Conservation (phyloP, 37 sponge, comb jelly and placozoan genomes). For the Haliclona indistincta region DNA sequence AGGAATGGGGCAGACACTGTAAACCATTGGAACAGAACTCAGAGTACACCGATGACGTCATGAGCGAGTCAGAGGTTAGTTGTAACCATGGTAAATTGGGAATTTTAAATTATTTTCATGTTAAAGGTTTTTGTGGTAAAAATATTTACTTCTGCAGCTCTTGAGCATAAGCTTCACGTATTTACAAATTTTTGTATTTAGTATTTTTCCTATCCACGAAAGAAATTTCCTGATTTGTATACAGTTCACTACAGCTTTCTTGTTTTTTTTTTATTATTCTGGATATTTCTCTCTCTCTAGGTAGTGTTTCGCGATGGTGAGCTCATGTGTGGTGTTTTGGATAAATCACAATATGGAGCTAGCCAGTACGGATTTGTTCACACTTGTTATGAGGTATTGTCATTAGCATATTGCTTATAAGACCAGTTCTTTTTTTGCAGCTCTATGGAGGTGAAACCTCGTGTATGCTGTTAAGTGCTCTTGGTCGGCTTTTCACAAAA, state of each 20-base stretch:
- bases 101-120: too few relatives aligned
- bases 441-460: slow-evolving; percentile 88
- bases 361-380: slow-evolving; percentile 93
- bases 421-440: slow-evolving; percentile 24
- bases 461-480: slow-evolving; percentile 77
- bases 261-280: background rate
- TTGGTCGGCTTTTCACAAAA: slow-evolving; percentile 88
- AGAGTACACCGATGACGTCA: slow-evolving; percentile 39
- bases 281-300: slow-evolving; percentile 25
- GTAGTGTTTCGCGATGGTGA: slow-evolving; percentile 89
- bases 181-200: background rate
- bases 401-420: background rate
- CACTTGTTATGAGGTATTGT: slow-evolving; percentile 77
- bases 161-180: too few relatives aligned
- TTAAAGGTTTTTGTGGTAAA: too few relatives aligned
- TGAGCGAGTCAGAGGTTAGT: slow-evolving; percentile 69
- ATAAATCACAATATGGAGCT: slow-evolving; percentile 94
- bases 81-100: too few relatives aligned
- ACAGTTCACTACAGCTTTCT: background rate
- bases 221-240: background rate
- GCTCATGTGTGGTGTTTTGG: slow-evolving; percentile 92
- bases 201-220: background rate
- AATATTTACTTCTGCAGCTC: too few relatives aligned
- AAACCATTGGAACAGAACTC: slow-evolving; percentile 1
- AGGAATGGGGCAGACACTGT: slow-evolving; percentile 45